Conservation (phyloP, 2,888 invertebrate genomes). For the Marronus borbonicus region DNA sequence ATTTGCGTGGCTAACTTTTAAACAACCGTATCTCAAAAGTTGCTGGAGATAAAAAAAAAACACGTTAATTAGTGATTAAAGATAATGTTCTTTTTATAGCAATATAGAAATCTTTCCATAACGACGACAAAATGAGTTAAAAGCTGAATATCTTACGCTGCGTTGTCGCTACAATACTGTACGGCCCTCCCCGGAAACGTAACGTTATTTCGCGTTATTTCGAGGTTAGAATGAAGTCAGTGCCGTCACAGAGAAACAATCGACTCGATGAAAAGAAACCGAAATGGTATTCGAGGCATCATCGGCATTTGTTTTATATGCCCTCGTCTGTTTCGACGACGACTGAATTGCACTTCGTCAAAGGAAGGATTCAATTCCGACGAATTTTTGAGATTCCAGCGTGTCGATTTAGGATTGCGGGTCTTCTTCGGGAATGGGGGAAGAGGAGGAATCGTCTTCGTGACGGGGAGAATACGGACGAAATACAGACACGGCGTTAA, state of each 20-base stretch:
- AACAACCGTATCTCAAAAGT: too few species aligned
- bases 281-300: not conserved
- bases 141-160: too few species aligned
- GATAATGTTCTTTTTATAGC: too few species aligned
- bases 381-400: slow-evolving; percentile 27
- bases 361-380: slow-evolving; percentile 27
- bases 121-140: too few species aligned
- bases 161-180: too few species aligned
- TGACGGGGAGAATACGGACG: too few species aligned
- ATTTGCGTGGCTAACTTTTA: too few species aligned
- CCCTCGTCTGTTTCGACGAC: not conserved
- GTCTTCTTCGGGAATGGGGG: not conserved
- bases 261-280: slow-evolving; percentile 16
- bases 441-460: not conserved
- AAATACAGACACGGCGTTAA: not conserved
- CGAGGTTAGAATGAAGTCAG: slow-evolving; percentile 17
- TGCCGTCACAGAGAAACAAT: not conserved
- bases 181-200: too few species aligned
- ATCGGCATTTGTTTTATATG: slow-evolving; percentile 32
- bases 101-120: too few species aligned
- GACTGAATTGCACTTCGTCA: slow-evolving; percentile 14
- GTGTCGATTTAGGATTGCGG: too few species aligned
- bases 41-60: too few species aligned
- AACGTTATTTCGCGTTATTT: not conserved
- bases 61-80: too few species aligned